Evolutionary conservation across 2,113 vertebrate species (phyloP).

Genomic region (Dipodomys ordii): DNA sequence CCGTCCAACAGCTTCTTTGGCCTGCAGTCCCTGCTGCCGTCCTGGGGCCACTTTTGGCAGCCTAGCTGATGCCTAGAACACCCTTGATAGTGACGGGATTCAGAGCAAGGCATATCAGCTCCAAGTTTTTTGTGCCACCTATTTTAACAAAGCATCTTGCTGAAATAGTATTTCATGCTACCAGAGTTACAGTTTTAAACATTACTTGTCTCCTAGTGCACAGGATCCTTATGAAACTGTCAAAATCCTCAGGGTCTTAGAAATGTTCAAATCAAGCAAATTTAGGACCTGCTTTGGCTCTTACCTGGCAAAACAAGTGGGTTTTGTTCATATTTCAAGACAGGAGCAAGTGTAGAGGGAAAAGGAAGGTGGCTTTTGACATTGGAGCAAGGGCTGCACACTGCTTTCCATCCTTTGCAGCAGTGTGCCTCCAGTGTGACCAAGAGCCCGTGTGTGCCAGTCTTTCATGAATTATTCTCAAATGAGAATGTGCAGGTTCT

Average conservation of each 20-base stretch:
- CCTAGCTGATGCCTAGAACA: background rate
- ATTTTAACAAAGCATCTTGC: background rate
- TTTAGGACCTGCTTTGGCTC: background rate
- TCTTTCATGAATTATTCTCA: background rate
- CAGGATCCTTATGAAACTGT: background rate
- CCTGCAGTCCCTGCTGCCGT: background rate
- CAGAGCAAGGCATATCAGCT: background rate
- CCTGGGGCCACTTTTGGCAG: background rate
- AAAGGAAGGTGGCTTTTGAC: background rate
- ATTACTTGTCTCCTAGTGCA: background rate
- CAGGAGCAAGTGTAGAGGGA: background rate
- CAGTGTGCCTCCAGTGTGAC: background rate
- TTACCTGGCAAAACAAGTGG: slow-evolving; percentile 6
- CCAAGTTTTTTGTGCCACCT: background rate
- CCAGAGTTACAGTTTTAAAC: slow-evolving; percentile 3
- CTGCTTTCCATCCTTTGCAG: background rate
- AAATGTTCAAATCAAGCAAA: background rate
- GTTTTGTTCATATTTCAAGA: slow-evolving; percentile 35
- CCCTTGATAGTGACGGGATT: background rate
- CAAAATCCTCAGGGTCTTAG: background rate
- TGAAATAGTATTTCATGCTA: background rate
- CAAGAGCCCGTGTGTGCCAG: background rate
- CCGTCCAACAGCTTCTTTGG: background rate
- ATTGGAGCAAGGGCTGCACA: background rate
- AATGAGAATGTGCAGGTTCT: background rate